phyloP scores from a whole-genome alignment of 2,113 vertebrate species.

The Phrynosoma blainvillii region DNA sequence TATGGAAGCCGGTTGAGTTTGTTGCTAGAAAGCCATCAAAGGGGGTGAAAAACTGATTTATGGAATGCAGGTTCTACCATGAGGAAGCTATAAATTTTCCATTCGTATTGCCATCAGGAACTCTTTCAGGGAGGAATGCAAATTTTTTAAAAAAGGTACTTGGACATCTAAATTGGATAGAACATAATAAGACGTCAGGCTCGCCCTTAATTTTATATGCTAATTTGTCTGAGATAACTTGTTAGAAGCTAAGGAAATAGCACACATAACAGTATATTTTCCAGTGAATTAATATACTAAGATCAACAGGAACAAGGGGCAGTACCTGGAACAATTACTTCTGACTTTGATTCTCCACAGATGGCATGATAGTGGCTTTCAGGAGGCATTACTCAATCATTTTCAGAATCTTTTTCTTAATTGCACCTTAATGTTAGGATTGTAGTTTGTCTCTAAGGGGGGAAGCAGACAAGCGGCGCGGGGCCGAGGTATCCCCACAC shows the following conservation, averaged over 20 bases:
- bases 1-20: not conserved
- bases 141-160: not conserved
- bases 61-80: not conserved
- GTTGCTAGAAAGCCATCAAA: not conserved
- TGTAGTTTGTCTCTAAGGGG: no score
- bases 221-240: slow-evolving; percentile 20
- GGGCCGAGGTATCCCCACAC: no score
- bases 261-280: not conserved
- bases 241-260: slow-evolving; percentile 21
- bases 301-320: not conserved
- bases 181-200: not conserved
- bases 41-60: not conserved
- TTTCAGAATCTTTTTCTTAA: no score
- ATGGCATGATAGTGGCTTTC: no score
- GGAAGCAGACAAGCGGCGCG: no score
- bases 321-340: no score
- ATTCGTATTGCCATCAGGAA: not conserved
- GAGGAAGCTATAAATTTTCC: not conserved
- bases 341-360: no score
- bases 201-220: not conserved
- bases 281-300: not conserved
- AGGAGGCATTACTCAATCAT: no score
- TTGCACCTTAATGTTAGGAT: not conserved
- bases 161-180: not conserved
- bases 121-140: slow-evolving; percentile 4